Conservation (phyloP, 2,113 vertebrate species). For the Archocentrus centrarchus region DNA sequence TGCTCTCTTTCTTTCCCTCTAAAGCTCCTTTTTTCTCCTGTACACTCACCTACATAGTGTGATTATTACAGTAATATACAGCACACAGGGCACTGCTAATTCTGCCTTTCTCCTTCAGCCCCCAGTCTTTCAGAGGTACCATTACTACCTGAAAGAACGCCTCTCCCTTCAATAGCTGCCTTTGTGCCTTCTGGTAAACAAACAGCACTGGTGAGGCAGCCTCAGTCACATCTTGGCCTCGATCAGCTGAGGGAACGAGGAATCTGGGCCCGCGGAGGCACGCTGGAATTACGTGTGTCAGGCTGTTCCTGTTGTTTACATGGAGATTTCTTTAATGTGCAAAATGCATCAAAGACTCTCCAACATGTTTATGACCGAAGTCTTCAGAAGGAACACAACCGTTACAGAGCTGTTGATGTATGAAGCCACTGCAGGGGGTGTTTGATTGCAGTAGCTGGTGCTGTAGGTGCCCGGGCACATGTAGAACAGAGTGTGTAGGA, state of each 20-base stretch:
- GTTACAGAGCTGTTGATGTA: constrained; percentile 36
- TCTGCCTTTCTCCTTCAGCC: constrained; percentile 26
- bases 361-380: background rate
- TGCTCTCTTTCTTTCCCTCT: constrained; percentile 12
- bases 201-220: constrained; percentile 67
- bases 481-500: constrained; percentile 70
- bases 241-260: constrained; percentile 52
- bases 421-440: constrained; percentile 33
- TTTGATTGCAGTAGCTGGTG: constrained; percentile 33
- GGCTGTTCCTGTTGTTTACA: background rate
- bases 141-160: constrained; percentile 53
- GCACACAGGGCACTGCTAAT: constrained; percentile 19
- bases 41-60: constrained; percentile 30
- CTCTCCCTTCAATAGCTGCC: constrained; percentile 69
- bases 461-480: constrained; percentile 58
- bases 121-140: background rate
- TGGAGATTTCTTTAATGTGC: background rate
- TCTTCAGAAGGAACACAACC: background rate
- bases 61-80: constrained; percentile 56
- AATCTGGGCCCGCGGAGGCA: constrained; percentile 17
- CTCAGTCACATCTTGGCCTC: constrained; percentile 57
- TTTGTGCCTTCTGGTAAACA: constrained; percentile 72
- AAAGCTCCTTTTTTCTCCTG: background rate
- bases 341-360: background rate
- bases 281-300: background rate